A percentile compares a stretch with the other conserved stretches of the same genome.
phyloP scores from a whole-genome alignment of 2,888 invertebrate species.

The Lysandra bellargus region DNA sequence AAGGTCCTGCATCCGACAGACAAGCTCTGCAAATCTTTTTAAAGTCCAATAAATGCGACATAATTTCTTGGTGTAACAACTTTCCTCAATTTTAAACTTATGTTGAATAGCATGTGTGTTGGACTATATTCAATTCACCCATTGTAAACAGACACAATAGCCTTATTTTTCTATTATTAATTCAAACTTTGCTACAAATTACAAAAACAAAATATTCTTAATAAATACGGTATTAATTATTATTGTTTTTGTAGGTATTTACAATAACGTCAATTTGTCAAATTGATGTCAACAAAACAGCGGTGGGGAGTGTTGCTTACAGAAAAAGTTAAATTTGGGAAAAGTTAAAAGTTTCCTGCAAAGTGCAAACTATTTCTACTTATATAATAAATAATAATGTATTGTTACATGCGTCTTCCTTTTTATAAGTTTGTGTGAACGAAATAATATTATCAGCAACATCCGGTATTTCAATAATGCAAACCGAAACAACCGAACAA shows the following conservation, averaged over 20 bases:
- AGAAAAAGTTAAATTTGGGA: background rate
- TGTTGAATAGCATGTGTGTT: background rate
- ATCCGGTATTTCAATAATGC: too few species aligned
- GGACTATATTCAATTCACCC: background rate
- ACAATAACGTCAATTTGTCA: background rate
- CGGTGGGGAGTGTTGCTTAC: background rate
- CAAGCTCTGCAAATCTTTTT: constrained; percentile 70
- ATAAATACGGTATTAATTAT: too few species aligned
- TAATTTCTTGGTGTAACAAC: constrained; percentile 36
- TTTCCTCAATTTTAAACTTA: background rate
- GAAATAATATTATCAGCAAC: too few species aligned
- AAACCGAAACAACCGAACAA: too few species aligned
- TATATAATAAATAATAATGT: too few species aligned
- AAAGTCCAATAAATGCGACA: constrained; percentile 59
- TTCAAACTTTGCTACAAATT: too few species aligned
- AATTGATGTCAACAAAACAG: background rate
- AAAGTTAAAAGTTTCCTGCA: background rate
- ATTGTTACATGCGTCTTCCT: too few species aligned
- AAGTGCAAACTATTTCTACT: too few species aligned
- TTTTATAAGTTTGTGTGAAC: too few species aligned
- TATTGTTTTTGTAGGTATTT: too few species aligned
- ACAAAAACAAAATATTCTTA: background rate
- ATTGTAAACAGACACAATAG: too few species aligned
- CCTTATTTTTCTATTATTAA: too few species aligned
- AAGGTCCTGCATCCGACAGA: constrained; percentile 62